Conservation (phyloP, 1,140 invertebrate genomes). For the Akabosia matsudoensis region DNA sequence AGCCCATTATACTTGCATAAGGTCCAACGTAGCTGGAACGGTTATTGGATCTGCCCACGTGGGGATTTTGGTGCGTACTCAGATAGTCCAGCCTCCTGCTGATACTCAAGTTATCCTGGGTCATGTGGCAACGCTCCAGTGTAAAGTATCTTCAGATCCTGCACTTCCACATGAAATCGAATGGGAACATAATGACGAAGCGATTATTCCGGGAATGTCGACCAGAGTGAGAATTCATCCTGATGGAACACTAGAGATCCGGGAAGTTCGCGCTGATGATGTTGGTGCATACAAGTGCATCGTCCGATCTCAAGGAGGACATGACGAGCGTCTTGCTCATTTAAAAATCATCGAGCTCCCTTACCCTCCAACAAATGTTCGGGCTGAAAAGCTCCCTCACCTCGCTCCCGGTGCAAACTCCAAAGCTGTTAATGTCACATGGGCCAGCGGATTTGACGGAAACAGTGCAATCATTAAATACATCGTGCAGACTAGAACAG, state of each 20-base stretch:
- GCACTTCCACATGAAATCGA: conserved; percentile 82
- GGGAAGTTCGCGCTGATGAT: conserved; percentile 72
- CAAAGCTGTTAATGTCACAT: conserved; percentile 77
- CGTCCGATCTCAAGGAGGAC: conserved; percentile 81
- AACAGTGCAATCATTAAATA: conserved; percentile 92
- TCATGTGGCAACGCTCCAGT: conserved; percentile 83
- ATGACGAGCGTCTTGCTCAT: conserved; percentile 79
- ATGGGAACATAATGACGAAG: conserved; percentile 84
- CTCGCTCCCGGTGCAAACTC: conserved; percentile 49
- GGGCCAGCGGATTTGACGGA: conserved; percentile 94
- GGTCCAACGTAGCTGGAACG: conserved; percentile 82
- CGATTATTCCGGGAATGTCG: conserved; percentile 58
- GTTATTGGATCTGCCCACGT: conserved; percentile 58
- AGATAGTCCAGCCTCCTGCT: conserved; percentile 85
- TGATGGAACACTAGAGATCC: conserved; percentile 76
- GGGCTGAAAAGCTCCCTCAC: conserved; percentile 61
- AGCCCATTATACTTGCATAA: conserved; percentile 82
- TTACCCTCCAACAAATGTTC: conserved; percentile 81
- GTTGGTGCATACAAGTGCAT: conserved; percentile 78
- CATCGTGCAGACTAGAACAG: conserved; percentile 84
- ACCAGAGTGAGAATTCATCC: conserved; percentile 65
- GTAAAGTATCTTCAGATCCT: conserved; percentile 88
- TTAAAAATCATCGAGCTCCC: conserved; percentile 91
- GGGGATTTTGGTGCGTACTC: conserved; percentile 71
- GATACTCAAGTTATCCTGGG: conserved; percentile 84